Evolutionary conservation across 2,113 vertebrate species (phyloP).

Genomic region (Anoplopoma fimbria): DNA sequence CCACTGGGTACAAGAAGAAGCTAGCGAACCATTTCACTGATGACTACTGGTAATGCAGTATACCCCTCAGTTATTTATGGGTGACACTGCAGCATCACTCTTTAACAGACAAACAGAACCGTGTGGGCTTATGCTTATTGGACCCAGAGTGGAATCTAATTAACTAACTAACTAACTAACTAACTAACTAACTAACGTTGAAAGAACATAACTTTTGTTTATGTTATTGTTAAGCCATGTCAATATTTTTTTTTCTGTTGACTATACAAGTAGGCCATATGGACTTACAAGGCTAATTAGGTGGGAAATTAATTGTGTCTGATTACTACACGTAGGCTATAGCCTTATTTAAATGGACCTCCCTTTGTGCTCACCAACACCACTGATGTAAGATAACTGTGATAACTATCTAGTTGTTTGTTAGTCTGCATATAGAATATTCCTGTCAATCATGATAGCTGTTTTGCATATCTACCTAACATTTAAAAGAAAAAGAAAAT

Average conservation of each 20-base stretch:
- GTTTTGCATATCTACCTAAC: too few relatives aligned
- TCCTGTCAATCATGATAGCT: neutral
- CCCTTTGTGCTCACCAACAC: neutral
- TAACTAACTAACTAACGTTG: neutral
- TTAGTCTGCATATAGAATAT: neutral
- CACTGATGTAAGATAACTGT: neutral
- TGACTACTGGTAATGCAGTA: conserved; percentile 3
- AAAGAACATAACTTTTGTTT: neutral
- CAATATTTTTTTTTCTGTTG: neutral
- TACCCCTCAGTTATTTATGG: neutral
- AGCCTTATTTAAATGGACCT: neutral
- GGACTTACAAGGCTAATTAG: neutral
- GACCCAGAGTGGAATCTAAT: neutral
- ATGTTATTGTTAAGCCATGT: neutral
- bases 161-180: neutral
- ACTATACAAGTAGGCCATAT: neutral
- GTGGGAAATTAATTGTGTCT: neutral
- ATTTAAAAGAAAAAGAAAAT: neutral
- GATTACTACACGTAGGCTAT: neutral
- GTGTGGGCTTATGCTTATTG: neutral
- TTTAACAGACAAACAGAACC: neutral
- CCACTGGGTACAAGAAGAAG: neutral
- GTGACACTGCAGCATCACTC: conserved; percentile 31
- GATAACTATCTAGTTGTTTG: neutral
- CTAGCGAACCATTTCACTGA: neutral